Evolutionary conservation across 2,113 vertebrate genomes (phyloP), one percentile per base, ranked within the genome.

Genomic region (Oreochromis niloticus): DNA sequence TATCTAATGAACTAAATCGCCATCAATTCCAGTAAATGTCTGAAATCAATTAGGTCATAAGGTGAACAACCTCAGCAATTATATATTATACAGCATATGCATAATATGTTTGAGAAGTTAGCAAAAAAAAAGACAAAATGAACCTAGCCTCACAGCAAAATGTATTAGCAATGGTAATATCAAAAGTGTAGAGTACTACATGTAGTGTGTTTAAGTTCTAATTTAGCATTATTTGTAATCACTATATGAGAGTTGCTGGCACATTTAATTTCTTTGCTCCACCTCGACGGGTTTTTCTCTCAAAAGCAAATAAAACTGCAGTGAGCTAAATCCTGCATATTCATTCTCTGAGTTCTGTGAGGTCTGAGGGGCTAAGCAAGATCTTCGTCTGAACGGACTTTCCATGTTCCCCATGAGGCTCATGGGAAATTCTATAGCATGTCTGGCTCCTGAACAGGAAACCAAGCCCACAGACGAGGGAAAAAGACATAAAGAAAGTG

Each of bases 391-490:
- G 73, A 78, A 68, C 39, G 17, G 48, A 54, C 83, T 54, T 73
- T 89, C 88, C 85, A 82, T 88, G 83, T 79, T 68, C 78, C 84
- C 81, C 79, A 56, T 1, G 3, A 81, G 92, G 36, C 80, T 87
- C 87, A 85, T 93, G 91, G 87, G 91, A 91, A 92, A 92, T 81
- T 90, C 87, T 93, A 93, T 87, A 94, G 81, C 88, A 87, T 55
- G 89, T 86, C 92, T 89, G 90, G 89, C 78, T 89, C 81, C 89
- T 81, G 80, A 78, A 91, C 91, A 92, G 93, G 92, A 95, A 93
- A 85, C 94, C 91, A 88, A 93, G 9, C 92, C 91, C 85, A 71
- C 80, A 91, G 86, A 86, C 68, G 32, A 82, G 27, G 78, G 59
- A 12, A 27, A 83, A 54, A 90, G 84, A 87, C 66, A 80, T 81